phyloP scores from a whole-genome alignment of 35 echinoderm and acorn worm species.

The Anneissia japonica region DNA sequence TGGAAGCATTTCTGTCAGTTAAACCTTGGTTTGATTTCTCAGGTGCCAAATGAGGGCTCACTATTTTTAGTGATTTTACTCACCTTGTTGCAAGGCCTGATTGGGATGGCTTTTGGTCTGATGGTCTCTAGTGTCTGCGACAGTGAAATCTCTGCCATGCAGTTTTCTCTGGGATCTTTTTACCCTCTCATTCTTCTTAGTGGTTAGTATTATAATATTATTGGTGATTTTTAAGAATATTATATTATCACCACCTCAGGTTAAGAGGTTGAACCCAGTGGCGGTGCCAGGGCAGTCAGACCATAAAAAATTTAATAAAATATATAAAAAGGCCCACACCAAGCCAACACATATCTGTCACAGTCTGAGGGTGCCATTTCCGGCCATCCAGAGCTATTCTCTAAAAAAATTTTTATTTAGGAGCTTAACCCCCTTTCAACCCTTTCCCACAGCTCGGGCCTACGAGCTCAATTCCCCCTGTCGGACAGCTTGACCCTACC shows the following conservation, averaged over 20 bases:
- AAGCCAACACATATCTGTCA: background rate
- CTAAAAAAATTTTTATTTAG: too few relatives aligned
- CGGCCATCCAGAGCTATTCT: too few relatives aligned
- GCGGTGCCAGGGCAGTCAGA: background rate
- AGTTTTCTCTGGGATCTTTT: slow-evolving; percentile 81
- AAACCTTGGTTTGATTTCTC: too few relatives aligned
- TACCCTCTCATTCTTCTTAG: slow-evolving; percentile 87
- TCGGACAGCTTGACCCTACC: background rate
- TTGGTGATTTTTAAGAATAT: too few relatives aligned
- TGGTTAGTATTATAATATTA: slow-evolving; percentile 75
- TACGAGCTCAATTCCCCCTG: background rate
- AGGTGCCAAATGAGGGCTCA: slow-evolving; percentile 65
- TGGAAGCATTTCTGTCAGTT: too few relatives aligned
- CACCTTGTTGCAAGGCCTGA: slow-evolving; percentile 71
- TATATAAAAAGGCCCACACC: too few relatives aligned
- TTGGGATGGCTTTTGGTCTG: slow-evolving; percentile 82
- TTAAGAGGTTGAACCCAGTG: background rate
- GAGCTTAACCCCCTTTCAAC: too few relatives aligned
- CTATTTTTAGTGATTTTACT: slow-evolving; percentile 52
- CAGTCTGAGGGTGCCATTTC: background rate
- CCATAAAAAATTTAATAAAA: too few relatives aligned
- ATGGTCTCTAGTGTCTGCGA: slow-evolving; percentile 76
- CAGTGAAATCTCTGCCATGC: slow-evolving; percentile 67
- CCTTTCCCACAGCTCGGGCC: background rate
- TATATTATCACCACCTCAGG: background rate